phyloP scores from a whole-genome alignment of 2,113 vertebrate genomes.

The Pachycephala philippinensis region DNA sequence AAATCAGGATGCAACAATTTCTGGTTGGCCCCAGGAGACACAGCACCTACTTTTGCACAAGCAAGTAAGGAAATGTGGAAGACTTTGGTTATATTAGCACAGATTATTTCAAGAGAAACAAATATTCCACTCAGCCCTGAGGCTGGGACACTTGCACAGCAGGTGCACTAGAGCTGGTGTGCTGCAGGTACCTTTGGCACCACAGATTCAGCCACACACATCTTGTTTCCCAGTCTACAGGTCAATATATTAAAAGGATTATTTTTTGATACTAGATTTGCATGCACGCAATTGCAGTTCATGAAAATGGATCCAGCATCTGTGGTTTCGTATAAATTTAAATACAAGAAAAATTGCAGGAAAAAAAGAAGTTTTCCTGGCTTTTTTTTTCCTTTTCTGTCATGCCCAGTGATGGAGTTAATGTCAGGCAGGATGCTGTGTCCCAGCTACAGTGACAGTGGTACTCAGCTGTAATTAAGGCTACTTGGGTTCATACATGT shows the following conservation, averaged over 20 bases:
- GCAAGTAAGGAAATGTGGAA: not conserved
- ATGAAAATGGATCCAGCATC: not conserved
- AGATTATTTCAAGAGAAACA: not conserved
- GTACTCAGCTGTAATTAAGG: not conserved
- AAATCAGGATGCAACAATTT: not conserved
- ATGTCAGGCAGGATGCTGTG: not conserved
- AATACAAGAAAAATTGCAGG: not conserved
- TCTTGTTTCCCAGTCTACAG: not conserved
- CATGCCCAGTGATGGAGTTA: not conserved
- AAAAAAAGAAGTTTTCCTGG: rapidly evolving
- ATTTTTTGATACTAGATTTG: not conserved
- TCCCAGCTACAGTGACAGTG: not conserved
- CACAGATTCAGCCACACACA: not conserved
- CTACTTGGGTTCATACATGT: not conserved
- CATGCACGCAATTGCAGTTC: not conserved
- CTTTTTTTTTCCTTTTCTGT: rapidly evolving
- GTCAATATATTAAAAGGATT: not conserved
- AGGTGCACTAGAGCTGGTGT: not conserved
- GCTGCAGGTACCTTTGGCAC: not conserved
- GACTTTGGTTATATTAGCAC: not conserved
- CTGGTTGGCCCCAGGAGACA: not conserved
- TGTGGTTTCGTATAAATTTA: not conserved
- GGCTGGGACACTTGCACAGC: not conserved
- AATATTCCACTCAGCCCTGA: not conserved
- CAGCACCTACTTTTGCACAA: not conserved